Conservation (phyloP, 2,888 invertebrate species). For the Syrphus vitripennis region DNA sequence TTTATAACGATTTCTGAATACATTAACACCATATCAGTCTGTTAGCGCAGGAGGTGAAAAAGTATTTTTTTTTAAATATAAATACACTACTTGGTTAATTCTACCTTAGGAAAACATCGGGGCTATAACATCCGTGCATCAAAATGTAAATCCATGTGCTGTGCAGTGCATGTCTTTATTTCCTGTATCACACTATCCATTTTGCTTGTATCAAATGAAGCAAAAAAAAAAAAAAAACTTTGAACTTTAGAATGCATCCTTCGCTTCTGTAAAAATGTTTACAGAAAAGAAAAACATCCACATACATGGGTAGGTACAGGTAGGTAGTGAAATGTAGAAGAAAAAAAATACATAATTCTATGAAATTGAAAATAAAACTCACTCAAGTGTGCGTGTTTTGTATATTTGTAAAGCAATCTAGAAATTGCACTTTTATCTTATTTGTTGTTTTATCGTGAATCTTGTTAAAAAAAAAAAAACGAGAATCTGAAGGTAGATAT, state of each 20-base stretch:
- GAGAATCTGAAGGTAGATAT: neutral
- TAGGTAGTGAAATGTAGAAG: too few species aligned
- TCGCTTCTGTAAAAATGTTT: neutral
- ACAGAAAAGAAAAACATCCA: neutral
- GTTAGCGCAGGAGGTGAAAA: too few species aligned
- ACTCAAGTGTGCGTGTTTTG: slow-evolving; percentile 47
- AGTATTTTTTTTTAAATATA: too few species aligned
- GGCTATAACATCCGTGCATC: neutral
- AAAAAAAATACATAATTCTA: slow-evolving; percentile 39
- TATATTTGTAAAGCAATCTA: slow-evolving; percentile 17
- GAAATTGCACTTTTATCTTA: slow-evolving; percentile 43
- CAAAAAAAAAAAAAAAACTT: neutral
- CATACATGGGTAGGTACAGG: neutral
- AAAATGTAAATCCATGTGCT: neutral
- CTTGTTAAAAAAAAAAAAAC: neutral
- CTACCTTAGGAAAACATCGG: neutral
- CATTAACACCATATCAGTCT: too few species aligned
- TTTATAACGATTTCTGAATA: too few species aligned
- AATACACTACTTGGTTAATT: neutral
- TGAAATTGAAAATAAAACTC: slow-evolving; percentile 62
- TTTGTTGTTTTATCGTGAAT: neutral
- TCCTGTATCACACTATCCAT: neutral
- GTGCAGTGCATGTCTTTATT: too few species aligned
- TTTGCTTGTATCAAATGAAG: neutral
- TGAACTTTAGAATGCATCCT: neutral